These are phyloP conservation scores for Syngnathoides biaculeatus DNA, from an alignment of 2,113 vertebrate species.

Conservation along the genomic window DNA sequence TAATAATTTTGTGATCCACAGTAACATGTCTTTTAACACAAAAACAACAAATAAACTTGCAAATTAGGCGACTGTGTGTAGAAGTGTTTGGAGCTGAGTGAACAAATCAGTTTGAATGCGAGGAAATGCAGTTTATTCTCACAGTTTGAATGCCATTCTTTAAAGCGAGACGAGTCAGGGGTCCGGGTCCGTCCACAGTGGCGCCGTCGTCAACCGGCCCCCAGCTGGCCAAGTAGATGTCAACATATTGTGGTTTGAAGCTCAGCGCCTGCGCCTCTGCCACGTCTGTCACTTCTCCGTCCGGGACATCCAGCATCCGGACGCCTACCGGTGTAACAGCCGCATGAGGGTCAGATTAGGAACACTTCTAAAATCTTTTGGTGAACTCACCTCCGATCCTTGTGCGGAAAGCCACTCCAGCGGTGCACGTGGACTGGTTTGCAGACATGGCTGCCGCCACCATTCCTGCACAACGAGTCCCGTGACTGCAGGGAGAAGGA, in stretches of 20 bases:
- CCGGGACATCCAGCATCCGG: conserved; percentile 90
- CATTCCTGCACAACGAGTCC: conserved; percentile 92
- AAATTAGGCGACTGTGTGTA: neutral
- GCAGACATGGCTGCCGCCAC: conserved; percentile 81
- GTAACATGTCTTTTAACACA: too few species aligned
- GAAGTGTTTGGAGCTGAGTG: neutral
- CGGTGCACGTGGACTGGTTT: conserved; percentile 89
- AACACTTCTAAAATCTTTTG: conserved; percentile 17
- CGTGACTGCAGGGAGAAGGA: conserved; percentile 80
- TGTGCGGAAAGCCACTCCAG: conserved; percentile 92
- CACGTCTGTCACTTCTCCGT: conserved; percentile 91
- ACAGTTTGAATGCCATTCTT: conserved; percentile 85
- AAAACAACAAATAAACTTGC: too few species aligned
- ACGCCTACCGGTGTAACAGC: conserved; percentile 77
- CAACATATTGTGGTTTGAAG: conserved; percentile 86
- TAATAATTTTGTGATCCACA: too few species aligned
- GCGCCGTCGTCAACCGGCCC: conserved; percentile 93
- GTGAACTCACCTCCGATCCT: conserved; percentile 85
- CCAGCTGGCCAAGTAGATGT: conserved; percentile 94
- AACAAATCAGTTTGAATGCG: neutral
- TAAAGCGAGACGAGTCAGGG: conserved; percentile 84
- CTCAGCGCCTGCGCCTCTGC: conserved; percentile 91
- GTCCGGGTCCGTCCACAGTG: conserved; percentile 90
- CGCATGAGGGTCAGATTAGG: conserved; percentile 14
- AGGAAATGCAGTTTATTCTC: conserved; percentile 15